phyloP scores from a whole-genome alignment of 2,888 invertebrate species.

The Dynastes hyllus region DNA sequence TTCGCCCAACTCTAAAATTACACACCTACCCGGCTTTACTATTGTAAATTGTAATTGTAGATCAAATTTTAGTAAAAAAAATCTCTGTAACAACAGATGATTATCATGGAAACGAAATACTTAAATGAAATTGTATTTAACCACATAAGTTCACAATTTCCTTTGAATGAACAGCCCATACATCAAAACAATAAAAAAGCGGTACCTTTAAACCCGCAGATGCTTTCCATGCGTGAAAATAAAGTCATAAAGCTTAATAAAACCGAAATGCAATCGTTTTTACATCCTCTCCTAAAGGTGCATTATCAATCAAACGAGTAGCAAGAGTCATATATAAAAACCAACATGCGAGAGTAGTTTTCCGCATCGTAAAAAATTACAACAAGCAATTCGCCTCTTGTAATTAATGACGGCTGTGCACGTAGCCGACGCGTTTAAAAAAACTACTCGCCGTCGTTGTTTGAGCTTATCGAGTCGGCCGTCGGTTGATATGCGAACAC shows the following conservation, averaged over 20 bases:
- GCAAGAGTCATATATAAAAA: not conserved
- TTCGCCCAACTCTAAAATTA: too few relatives aligned
- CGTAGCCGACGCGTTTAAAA: slow-evolving; percentile 15
- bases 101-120: too few relatives aligned
- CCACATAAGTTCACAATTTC: too few relatives aligned
- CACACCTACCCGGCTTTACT: too few relatives aligned
- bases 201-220: too few relatives aligned
- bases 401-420: slow-evolving; percentile 27
- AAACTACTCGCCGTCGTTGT: slow-evolving; percentile 15
- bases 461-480: slow-evolving; percentile 14
- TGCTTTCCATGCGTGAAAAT: not conserved
- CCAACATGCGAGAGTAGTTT: slow-evolving; percentile 12
- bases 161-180: too few relatives aligned
- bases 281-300: not conserved
- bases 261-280: not conserved
- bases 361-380: slow-evolving; percentile 33
- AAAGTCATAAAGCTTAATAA: not conserved
- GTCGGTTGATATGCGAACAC: slow-evolving; percentile 1
- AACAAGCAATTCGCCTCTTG: slow-evolving; percentile 31
- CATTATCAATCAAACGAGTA: not conserved
- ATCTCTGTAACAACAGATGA: too few relatives aligned
- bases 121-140: too few relatives aligned
- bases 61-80: too few relatives aligned
- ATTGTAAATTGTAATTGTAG: too few relatives aligned
- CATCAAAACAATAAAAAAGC: too few relatives aligned